These are phyloP conservation scores for Laspeyria flexula DNA, from an alignment of 2,888 invertebrate species.

Conservation along the genomic window DNA sequence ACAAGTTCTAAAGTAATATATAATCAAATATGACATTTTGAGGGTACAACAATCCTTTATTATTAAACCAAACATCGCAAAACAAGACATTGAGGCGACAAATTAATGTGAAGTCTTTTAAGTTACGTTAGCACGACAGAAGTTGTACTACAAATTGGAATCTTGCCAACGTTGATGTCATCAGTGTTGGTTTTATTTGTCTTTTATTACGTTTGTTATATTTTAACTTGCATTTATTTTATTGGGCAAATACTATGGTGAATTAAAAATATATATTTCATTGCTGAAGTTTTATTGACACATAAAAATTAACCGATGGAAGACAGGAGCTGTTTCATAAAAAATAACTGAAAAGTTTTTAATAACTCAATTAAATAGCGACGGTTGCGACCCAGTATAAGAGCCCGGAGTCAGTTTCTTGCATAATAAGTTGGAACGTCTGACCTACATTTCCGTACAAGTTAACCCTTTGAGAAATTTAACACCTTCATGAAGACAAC, in stretches of 20 bases:
- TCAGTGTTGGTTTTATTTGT: neutral
- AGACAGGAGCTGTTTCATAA: neutral
- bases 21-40: too few relatives aligned
- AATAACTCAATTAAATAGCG: slow-evolving; percentile 11
- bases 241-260: too few relatives aligned
- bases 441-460: slow-evolving; percentile 23
- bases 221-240: slow-evolving; percentile 1
- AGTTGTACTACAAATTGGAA: neutral
- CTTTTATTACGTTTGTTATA: neutral
- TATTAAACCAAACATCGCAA: neutral
- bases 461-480: slow-evolving; percentile 8
- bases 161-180: neutral
- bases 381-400: slow-evolving; percentile 5
- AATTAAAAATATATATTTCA: too few relatives aligned
- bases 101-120: neutral
- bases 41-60: too few relatives aligned
- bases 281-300: too few relatives aligned
- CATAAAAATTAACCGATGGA: neutral
- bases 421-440: slow-evolving; percentile 23
- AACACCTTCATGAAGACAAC: neutral
- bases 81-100: neutral
- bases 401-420: slow-evolving; percentile 13
- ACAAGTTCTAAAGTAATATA: too few relatives aligned
- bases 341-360: neutral
- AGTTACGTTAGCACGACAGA: neutral